Evolutionary conservation across 2,888 invertebrate genomes (phyloP).

Genomic region (Drosophila helvetica): DNA sequence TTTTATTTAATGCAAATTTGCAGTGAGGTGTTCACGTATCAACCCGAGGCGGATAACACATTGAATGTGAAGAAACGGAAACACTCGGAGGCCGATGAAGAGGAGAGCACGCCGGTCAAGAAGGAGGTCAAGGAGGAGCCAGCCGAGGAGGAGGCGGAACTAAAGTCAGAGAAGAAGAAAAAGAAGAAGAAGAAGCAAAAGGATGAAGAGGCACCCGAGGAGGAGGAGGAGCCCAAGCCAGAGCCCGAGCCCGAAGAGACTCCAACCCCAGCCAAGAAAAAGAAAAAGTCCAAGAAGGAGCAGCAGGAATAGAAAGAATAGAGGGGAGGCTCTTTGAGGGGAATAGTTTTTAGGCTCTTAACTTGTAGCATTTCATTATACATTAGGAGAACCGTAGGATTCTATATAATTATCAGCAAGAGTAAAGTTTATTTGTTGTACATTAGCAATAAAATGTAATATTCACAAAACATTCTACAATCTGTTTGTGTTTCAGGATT

Average conservation of each 20-base stretch:
- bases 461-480: constrained; percentile 16
- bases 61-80: constrained; percentile 86
- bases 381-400: constrained; percentile 42
- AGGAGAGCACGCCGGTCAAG: constrained; percentile 55
- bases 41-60: constrained; percentile 92
- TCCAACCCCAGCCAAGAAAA: constrained; percentile 51
- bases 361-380: constrained; percentile 40
- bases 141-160: constrained; percentile 40
- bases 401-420: constrained; percentile 26
- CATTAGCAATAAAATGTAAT: constrained; percentile 71
- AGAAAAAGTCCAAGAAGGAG: constrained; percentile 44
- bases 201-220: constrained; percentile 63
- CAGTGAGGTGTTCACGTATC: constrained; percentile 92
- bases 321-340: not conserved
- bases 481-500: not conserved
- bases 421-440: constrained; percentile 46
- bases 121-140: constrained; percentile 34
- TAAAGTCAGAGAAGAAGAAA: constrained; percentile 75
- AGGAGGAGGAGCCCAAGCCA: constrained; percentile 41
- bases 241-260: constrained; percentile 41
- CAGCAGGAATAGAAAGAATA: constrained; percentile 32
- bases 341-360: constrained; percentile 30
- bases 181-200: constrained; percentile 81
- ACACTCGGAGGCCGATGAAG: constrained; percentile 84
- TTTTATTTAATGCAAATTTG: not conserved